Evolutionary conservation across 2,888 invertebrate genomes (phyloP).

Genomic region (Criorhina ranunculi): DNA sequence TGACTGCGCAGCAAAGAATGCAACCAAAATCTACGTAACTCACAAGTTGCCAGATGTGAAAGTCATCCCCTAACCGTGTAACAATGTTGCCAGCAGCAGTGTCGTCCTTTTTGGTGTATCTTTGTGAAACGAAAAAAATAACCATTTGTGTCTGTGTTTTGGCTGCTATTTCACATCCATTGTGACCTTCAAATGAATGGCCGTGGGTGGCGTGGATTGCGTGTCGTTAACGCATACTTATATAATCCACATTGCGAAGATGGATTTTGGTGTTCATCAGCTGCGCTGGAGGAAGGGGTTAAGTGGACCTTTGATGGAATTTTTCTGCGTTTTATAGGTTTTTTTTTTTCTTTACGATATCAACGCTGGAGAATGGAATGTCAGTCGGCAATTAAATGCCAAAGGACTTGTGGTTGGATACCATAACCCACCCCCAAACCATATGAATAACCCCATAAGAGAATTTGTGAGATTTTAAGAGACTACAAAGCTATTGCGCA

Average conservation of each 20-base stretch:
- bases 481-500: slow-evolving; percentile 50
- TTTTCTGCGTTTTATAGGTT: slow-evolving; percentile 21
- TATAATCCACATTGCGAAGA: slow-evolving; percentile 12
- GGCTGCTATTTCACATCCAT: slow-evolving; percentile 53
- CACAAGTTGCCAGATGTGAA: slow-evolving; percentile 41
- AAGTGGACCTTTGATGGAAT: slow-evolving; percentile 52
- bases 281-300: slow-evolving; percentile 20
- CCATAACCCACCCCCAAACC: neutral
- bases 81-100: slow-evolving; percentile 39
- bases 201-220: slow-evolving; percentile 21
- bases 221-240: slow-evolving; percentile 45
- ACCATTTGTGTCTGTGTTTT: slow-evolving; percentile 56
- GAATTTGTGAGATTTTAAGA: slow-evolving; percentile 36
- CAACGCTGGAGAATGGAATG: slow-evolving; percentile 30
- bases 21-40: slow-evolving; percentile 33
- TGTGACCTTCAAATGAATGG: slow-evolving; percentile 68
- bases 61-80: slow-evolving; percentile 19
- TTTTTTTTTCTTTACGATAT: slow-evolving; percentile 7
- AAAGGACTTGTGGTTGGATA: neutral
- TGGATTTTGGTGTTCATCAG: slow-evolving; percentile 32
- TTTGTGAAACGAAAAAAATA: slow-evolving; percentile 6
- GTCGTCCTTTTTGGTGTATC: neutral
- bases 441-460: neutral
- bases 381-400: slow-evolving; percentile 39
- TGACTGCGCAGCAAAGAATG: slow-evolving; percentile 64